Evolutionary conservation across 2,888 invertebrate species (phyloP), one percentile per base, ranked within the genome.

Genomic region (Xestoiulus laeticollis): DNA sequence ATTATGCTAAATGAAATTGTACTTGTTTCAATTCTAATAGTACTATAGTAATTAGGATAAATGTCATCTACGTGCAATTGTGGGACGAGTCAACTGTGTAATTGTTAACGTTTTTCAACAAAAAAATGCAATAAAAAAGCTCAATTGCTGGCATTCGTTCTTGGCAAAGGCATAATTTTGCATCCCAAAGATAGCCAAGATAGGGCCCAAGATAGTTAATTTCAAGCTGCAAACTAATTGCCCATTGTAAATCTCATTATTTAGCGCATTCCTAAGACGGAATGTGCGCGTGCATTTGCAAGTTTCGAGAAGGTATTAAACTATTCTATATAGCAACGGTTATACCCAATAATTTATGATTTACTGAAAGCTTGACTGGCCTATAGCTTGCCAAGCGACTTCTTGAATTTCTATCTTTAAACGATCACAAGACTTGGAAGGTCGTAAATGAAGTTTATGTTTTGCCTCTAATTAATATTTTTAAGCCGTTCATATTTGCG

Each of bases 261-360:
- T 68, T 68, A 68, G 26, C 26, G 22, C 68, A 68, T 68, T 68
- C 68, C 68, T 19, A 26, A 26, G 68, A 22, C 22, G 68, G 68
- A 68, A 68, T 68, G 68, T n/a, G n/a, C n/a, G n/a, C 68, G 26
- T 26, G 68, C 68, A 68, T 68, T 68, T 68, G 68, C 26, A 68
- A 68, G 68, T 68, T 68, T 68, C 26, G 26, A 26, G 68, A 26
- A 6, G 68, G 68, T n/a, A 26, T 68, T 68, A 68, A 68, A 26
- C 22, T 68, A 26, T 68, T 68, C 68, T 68, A 26, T 68, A 68
- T 26, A 68, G 68, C 68, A 22, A 68, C 26, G 26, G 26, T 68
- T 68, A 68, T 68, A 68, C 68, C 68, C n/a, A 68, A 68, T 68
- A 68, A 68, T 68, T 68, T 68, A 68, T 68, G 68, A 68, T 68